phyloP scores from a whole-genome alignment of 2,113 vertebrate genomes.

The Scalopus aquaticus region DNA sequence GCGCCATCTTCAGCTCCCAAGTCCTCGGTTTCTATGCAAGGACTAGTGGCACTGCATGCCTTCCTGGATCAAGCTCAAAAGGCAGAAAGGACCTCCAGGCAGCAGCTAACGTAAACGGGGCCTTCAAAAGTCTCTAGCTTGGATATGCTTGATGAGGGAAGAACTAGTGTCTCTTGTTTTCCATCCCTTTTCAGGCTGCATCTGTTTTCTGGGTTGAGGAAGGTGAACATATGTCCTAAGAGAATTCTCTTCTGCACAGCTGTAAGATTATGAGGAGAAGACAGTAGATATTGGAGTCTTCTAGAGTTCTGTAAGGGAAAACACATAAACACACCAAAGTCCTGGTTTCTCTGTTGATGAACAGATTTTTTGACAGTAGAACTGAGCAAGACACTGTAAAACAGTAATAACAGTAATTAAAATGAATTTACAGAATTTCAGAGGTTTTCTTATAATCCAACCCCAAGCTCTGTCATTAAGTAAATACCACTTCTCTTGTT shows the following conservation, averaged over 20 bases:
- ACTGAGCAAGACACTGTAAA: not conserved
- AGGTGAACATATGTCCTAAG: not conserved
- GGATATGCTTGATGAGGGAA: not conserved
- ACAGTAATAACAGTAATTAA: not conserved
- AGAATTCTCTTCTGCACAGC: not conserved
- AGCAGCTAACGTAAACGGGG: constrained; percentile 40
- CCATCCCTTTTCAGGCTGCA: not conserved
- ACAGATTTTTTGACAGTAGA: not conserved
- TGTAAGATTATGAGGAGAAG: not conserved
- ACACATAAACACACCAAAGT: not conserved
- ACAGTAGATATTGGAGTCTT: not conserved
- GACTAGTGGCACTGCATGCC: constrained; percentile 21
- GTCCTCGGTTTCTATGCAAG: not conserved
- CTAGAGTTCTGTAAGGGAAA: not conserved
- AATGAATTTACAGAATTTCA: not conserved
- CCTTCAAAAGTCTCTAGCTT: not conserved
- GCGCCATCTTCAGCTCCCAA: constrained; percentile 49
- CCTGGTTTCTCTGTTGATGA: not conserved
- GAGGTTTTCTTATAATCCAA: not conserved
- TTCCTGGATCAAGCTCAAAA: constrained; percentile 16
- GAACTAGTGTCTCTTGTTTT: not conserved
- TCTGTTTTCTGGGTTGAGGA: not conserved
- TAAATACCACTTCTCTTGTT: not conserved
- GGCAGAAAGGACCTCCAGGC: not conserved
- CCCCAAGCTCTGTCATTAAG: not conserved